phyloP scores from a whole-genome alignment of 2,113 vertebrate species.

The Thryonomys swinderianus region DNA sequence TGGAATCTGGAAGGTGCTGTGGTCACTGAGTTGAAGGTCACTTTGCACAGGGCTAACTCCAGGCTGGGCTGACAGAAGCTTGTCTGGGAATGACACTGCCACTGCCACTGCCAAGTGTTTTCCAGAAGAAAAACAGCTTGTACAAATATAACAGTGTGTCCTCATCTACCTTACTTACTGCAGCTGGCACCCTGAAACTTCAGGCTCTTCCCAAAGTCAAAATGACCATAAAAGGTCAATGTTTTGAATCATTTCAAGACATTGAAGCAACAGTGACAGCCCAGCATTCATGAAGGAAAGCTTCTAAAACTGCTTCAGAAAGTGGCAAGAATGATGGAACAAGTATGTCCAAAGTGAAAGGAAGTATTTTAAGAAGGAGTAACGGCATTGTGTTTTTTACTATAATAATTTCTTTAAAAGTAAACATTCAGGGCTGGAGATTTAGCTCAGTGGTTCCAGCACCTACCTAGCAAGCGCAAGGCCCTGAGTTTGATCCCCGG shows the following conservation, averaged over 20 bases:
- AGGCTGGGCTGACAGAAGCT: neutral
- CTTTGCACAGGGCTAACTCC: neutral
- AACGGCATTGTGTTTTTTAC: neutral
- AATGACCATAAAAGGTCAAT: neutral
- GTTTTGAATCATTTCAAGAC: neutral
- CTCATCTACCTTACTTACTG: neutral
- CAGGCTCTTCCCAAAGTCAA: neutral
- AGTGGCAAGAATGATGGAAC: neutral
- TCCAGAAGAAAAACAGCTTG: neutral
- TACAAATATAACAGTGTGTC: neutral
- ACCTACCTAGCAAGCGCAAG: too few species aligned
- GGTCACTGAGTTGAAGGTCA: neutral
- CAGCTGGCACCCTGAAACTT: neutral
- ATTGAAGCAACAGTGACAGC: neutral
- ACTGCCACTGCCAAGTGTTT: neutral
- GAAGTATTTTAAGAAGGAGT: neutral
- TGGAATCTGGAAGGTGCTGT: neutral
- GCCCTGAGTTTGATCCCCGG: too few species aligned
- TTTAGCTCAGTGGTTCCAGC: too few species aligned
- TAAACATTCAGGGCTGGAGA: neutral
- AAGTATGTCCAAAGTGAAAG: too few species aligned
- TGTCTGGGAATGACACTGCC: neutral
- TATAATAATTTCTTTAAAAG: neutral
- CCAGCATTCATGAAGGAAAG: neutral
- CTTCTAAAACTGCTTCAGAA: neutral